phyloP scores from a whole-genome alignment of 2,113 vertebrate genomes.

The Paramisgurnus dabryanus region DNA sequence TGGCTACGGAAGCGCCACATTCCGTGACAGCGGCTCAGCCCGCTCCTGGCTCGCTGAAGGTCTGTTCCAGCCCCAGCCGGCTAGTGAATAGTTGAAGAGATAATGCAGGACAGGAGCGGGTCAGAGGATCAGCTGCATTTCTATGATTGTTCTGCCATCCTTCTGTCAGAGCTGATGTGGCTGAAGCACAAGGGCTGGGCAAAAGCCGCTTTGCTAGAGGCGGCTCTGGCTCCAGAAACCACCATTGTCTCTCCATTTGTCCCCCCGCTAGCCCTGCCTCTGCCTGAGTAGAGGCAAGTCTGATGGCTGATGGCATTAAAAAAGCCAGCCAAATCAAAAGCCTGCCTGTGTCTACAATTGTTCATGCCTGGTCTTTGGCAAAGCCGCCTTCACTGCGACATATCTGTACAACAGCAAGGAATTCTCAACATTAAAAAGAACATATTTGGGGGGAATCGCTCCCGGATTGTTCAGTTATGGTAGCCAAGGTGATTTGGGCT shows the following conservation, averaged over 20 bases:
- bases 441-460: conserved; percentile 71
- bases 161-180: conserved; percentile 77
- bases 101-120: conserved; percentile 69
- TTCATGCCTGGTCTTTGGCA: conserved; percentile 33
- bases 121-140: conserved; percentile 75
- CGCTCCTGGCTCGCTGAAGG: conserved; percentile 17
- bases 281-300: conserved; percentile 30
- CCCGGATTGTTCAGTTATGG: conserved; percentile 62
- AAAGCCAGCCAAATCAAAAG: conserved; percentile 38
- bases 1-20: conserved; percentile 56
- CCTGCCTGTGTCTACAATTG: conserved; percentile 27
- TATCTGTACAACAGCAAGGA: conserved; percentile 73
- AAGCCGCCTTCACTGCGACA: conserved; percentile 63
- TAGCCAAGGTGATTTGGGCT: neutral
- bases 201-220: conserved; percentile 70
- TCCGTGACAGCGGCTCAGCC: conserved; percentile 64
- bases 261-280: conserved; percentile 64
- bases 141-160: conserved; percentile 78
- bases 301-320: conserved; percentile 27
- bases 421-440: conserved; percentile 72
- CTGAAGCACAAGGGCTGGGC: conserved; percentile 58
- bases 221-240: conserved; percentile 69
- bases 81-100: conserved; percentile 65
- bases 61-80: conserved; percentile 6
- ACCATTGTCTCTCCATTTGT: conserved; percentile 71